Conservation (phyloP, 30 jellyfish, hydroid and myxozoan genomes). For the Pelagia noctiluca region DNA sequence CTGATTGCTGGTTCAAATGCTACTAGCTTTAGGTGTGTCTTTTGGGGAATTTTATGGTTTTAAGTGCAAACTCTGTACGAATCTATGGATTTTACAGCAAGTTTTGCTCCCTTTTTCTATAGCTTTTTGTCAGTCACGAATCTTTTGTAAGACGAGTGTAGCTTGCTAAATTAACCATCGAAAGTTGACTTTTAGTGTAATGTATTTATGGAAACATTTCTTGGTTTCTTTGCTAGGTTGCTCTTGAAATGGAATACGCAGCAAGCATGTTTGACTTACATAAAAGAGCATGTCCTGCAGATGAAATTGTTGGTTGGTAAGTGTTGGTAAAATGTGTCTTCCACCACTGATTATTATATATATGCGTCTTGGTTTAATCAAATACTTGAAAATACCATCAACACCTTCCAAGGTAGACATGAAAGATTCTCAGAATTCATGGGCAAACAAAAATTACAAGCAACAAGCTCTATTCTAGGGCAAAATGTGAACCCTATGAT, state of each 20-base stretch:
- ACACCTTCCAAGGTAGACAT: too few species aligned
- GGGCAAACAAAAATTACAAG: too few species aligned
- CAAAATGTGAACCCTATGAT: too few species aligned
- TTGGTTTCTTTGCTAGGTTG: constrained; percentile 68
- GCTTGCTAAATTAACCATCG: neutral
- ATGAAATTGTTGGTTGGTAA: constrained; percentile 96
- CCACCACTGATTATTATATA: too few species aligned
- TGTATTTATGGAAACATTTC: neutral
- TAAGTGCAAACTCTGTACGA: neutral
- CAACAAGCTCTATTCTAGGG: too few species aligned
- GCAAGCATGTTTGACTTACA: constrained; percentile 88
- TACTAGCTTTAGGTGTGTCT: too few species aligned
- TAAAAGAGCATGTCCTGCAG: constrained; percentile 86
- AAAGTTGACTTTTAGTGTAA: neutral
- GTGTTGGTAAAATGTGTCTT: too few species aligned
- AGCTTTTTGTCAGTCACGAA: neutral
- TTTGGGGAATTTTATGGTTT: neutral
- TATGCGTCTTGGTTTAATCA: too few species aligned
- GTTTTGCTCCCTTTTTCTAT: too few species aligned
- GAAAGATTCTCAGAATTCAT: too few species aligned
- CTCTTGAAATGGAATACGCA: constrained; percentile 94
- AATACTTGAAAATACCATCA: too few species aligned
- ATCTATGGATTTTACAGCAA: neutral
- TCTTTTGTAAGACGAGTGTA: neutral
- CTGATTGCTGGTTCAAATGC: too few species aligned